Evolutionary conservation across 1,140 invertebrate genomes (phyloP), one percentile per base, ranked within the genome.

Genomic region (Hypothenemus hampei): DNA sequence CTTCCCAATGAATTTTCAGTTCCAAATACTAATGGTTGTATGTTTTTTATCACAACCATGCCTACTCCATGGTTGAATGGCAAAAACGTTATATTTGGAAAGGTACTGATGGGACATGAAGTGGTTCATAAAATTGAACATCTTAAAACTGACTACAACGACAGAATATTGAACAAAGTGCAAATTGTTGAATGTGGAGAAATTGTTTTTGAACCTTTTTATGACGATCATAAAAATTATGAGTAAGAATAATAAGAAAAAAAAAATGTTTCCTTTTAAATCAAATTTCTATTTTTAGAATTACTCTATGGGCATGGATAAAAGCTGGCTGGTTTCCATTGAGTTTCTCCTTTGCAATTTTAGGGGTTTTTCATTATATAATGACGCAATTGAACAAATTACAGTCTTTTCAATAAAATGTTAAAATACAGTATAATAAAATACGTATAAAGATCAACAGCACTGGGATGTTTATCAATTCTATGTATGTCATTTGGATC

Each of bases 11-110:
- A n/a, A n/a, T n/a, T 20, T 52, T 43, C 55, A 62, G 82, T 82
- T n/a, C 78, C 74, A 37, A 72, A 90, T 59, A 82, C 84, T n/a
- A 89, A 87, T 65, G 94, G 95, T 21, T 97, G 91, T 63, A 95
- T 98, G 71, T 98, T 98, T 73, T 96, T 98, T 71, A 93, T 98
- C 66, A 94, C 91, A 4, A 90, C 88, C 3, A 81, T 89, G 46
- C 79, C 85, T 8, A 91, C 94, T 0, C 82, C 86, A 3, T 98
- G 94, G 93, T 73, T 99, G 36, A 89, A 98, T 73, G 89, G 88
- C 3, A 79, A 87, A 50, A 93, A 99, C 70, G 90, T 91, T 3
- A 86, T 97, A 4, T 95, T 98, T 75, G 96, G 95, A 64, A 97
- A 93, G 75, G 89, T 58, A 48, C 69, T 87, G 3, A 79, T 83